Percentiles rank a stretch among this genome's conserved stretches.
Conservation (phyloP, 2,888 invertebrate genomes). For the Philhelius pedissequus region DNA sequence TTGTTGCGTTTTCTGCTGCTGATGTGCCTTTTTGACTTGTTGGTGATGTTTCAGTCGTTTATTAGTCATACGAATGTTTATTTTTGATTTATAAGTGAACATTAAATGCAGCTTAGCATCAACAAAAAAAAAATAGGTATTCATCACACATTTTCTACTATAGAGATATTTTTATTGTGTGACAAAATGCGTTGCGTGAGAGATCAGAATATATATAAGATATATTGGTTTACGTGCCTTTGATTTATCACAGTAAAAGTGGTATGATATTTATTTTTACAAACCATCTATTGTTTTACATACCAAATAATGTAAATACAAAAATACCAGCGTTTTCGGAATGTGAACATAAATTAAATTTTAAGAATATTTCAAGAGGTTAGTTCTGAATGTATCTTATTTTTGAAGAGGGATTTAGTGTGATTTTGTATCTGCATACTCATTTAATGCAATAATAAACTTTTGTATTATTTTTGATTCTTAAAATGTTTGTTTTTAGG, state of each 20-base stretch:
- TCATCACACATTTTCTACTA: background rate
- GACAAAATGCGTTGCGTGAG: conserved; percentile 23
- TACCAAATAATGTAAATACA: background rate
- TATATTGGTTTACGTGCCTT: no score
- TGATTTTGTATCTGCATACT: conserved; percentile 11
- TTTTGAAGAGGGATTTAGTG: background rate
- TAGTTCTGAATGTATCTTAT: background rate
- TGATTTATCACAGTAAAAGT: background rate
- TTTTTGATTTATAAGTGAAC: conserved; percentile 9
- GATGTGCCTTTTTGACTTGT: conserved; percentile 5
- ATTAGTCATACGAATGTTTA: conserved; percentile 34
- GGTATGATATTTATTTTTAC: conserved; percentile 30
- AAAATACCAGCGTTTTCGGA: background rate
- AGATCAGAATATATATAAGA: conserved; percentile 19
- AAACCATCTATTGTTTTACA: conserved; percentile 13
- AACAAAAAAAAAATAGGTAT: background rate
- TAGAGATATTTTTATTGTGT: conserved; percentile 11
- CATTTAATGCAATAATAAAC: conserved; percentile 25
- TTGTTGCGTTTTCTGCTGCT: background rate
- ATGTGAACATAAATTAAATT: conserved; percentile 23
- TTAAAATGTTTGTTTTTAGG: conserved; percentile 10
- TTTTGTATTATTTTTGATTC: background rate
- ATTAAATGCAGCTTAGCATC: background rate
- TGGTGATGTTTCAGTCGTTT: background rate
- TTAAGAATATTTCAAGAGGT: background rate